A percentile compares a stretch with the other conserved stretches of the same genome.
Conservation (phyloP, 2,888 invertebrate species). For the Baronia brevicornis region DNA sequence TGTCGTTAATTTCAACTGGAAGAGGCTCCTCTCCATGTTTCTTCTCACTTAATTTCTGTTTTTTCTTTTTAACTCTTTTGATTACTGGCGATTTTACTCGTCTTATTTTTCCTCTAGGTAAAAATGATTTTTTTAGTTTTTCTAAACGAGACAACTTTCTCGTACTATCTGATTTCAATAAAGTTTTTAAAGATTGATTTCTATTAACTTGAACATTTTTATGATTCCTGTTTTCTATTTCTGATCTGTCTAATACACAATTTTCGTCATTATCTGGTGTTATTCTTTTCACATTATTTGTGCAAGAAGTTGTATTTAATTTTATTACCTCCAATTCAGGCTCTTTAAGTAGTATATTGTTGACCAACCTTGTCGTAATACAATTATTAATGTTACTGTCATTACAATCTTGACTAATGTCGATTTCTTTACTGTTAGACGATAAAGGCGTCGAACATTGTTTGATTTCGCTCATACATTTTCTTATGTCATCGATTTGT, state of each 20-base stretch:
- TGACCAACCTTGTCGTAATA: too few relatives aligned
- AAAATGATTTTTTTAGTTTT: constrained; percentile 37
- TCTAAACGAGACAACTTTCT: constrained; percentile 42
- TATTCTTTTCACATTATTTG: too few relatives aligned
- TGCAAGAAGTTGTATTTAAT: too few relatives aligned
- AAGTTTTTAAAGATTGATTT: constrained; percentile 1
- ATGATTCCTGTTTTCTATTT: background rate
- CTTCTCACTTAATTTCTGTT: constrained; percentile 18
- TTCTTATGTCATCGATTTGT: constrained; percentile 24
- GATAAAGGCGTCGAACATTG: too few relatives aligned
- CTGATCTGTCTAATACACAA: too few relatives aligned
- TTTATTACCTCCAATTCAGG: too few relatives aligned
- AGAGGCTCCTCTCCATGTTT: constrained; percentile 19
- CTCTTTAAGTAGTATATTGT: too few relatives aligned
- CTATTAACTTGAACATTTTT: background rate
- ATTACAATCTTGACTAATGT: constrained; percentile 9
- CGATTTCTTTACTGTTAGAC: constrained; percentile 5
- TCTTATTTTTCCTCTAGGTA: constrained; percentile 48
- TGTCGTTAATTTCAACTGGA: constrained; percentile 33
- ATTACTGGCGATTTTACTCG: constrained; percentile 17
- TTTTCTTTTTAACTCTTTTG: constrained; percentile 23
- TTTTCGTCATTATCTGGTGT: too few relatives aligned
- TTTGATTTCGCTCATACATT: constrained; percentile 30
- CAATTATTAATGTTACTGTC: too few relatives aligned
- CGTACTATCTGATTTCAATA: constrained; percentile 21